Conservation (phyloP, 2,113 vertebrate species). For the Leptobrachium leishanense region DNA sequence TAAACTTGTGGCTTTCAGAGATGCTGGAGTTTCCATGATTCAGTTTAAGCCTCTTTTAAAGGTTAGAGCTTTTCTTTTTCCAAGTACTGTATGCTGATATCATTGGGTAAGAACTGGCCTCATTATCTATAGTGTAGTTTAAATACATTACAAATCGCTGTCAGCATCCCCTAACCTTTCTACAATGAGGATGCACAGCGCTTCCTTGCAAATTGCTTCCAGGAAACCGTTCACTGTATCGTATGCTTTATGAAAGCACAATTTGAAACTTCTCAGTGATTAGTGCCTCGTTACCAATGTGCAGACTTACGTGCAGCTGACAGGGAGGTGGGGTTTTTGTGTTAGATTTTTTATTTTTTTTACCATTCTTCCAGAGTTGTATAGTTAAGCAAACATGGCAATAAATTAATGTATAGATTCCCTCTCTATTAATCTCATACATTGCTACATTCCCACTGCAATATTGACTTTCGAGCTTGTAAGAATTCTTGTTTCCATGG, state of each 20-base stretch:
- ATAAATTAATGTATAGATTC: no score
- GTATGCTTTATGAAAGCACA: not conserved
- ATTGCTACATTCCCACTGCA: no score
- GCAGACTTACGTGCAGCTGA: not conserved
- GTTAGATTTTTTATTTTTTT: not conserved
- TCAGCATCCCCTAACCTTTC: conserved; percentile 9
- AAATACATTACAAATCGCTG: not conserved
- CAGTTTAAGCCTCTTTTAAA: not conserved
- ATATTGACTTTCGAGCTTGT: no score
- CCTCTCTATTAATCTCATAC: no score
- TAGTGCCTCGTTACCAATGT: conserved; percentile 18
- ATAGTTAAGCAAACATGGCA: no score
- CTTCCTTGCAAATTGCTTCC: conserved; percentile 38
- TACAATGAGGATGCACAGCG: conserved; percentile 25
- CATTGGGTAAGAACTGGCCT: not conserved
- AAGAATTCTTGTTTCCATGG: no score
- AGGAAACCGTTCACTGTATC: not conserved
- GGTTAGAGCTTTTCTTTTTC: not conserved
- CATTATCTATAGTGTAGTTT: conserved; percentile 16
- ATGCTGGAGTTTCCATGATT: not conserved
- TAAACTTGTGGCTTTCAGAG: not conserved
- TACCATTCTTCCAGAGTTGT: no score
- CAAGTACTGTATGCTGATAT: not conserved
- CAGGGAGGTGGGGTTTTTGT: not conserved
- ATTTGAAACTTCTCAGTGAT: conserved; percentile 26